These are phyloP conservation scores for Andricus grossulariae DNA, from an alignment of 1,140 invertebrate genomes.

Conservation along the genomic window DNA sequence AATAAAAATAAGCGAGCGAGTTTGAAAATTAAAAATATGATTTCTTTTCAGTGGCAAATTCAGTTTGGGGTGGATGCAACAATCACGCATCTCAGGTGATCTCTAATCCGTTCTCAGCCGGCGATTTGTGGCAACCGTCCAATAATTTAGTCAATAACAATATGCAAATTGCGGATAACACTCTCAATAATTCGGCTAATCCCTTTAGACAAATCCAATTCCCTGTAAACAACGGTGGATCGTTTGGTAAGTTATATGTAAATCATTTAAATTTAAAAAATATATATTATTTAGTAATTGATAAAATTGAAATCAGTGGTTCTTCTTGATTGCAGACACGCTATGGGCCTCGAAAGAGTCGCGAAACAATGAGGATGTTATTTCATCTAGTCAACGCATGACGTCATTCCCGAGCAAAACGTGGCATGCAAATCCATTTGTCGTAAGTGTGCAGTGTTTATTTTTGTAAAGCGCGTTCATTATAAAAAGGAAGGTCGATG, in stretches of 20 bases:
- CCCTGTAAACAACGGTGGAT: slow-evolving; percentile 64
- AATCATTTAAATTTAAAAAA: slow-evolving; percentile 31
- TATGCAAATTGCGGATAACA: slow-evolving; percentile 66
- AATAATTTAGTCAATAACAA: slow-evolving; percentile 70
- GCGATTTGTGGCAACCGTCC: slow-evolving; percentile 68
- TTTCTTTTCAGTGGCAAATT: slow-evolving; percentile 62
- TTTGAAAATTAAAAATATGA: slow-evolving; percentile 5
- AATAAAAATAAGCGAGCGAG: background rate
- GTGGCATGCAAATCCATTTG: slow-evolving; percentile 74
- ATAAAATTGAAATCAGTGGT: slow-evolving; percentile 29
- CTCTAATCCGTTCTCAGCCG: slow-evolving; percentile 69
- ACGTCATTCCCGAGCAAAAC: slow-evolving; percentile 70
- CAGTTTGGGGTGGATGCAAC: slow-evolving; percentile 65
- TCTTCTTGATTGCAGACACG: slow-evolving; percentile 57
- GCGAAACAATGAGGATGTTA: slow-evolving; percentile 69
- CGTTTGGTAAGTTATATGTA: slow-evolving; percentile 39
- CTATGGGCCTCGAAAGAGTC: slow-evolving; percentile 67
- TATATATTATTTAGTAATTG: slow-evolving; percentile 37
- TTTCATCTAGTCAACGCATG: slow-evolving; percentile 73
- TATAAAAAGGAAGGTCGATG: background rate
- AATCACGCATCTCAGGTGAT: slow-evolving; percentile 65
- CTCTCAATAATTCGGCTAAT: slow-evolving; percentile 67
- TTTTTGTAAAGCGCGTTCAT: background rate
- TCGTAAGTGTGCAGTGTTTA: slow-evolving; percentile 59
- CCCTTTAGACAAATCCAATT: slow-evolving; percentile 69